Percentiles rank a stretch among this genome's conserved stretches.
Conservation (phyloP, 2,888 invertebrate genomes). For the Sesia bembeciformis region DNA sequence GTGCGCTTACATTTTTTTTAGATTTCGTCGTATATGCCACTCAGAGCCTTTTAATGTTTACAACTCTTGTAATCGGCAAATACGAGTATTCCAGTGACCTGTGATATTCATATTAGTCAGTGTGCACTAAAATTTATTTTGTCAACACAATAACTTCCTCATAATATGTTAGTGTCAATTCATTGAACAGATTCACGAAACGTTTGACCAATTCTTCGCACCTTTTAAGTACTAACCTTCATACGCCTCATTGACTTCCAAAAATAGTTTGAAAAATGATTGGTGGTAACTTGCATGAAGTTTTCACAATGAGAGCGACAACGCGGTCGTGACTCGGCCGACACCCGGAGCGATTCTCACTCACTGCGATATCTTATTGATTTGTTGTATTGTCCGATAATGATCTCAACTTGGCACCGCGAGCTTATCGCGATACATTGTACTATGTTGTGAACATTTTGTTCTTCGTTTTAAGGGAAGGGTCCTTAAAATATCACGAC, state of each 20-base stretch:
- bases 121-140: no score
- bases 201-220: neutral
- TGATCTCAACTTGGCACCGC: conserved; percentile 31
- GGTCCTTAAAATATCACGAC: conserved; percentile 15
- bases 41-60: no score
- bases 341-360: conserved; percentile 8
- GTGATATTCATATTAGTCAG: no score
- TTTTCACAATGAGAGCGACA: conserved; percentile 20
- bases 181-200: no score
- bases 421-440: conserved; percentile 18
- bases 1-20: no score
- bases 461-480: conserved; percentile 3
- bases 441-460: conserved; percentile 7
- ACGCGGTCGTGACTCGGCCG: conserved; percentile 16
- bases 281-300: conserved; percentile 20
- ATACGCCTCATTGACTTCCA: conserved; percentile 24
- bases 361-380: conserved; percentile 31
- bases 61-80: no score
- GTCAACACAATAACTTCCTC: no score
- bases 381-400: conserved; percentile 45
- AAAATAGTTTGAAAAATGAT: conserved; percentile 29
- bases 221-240: conserved; percentile 19
- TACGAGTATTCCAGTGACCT: no score
- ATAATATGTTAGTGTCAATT: no score
- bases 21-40: no score